phyloP scores from a whole-genome alignment of 2,797 vertebrate genomes.

The Monodelphis domestica region DNA sequence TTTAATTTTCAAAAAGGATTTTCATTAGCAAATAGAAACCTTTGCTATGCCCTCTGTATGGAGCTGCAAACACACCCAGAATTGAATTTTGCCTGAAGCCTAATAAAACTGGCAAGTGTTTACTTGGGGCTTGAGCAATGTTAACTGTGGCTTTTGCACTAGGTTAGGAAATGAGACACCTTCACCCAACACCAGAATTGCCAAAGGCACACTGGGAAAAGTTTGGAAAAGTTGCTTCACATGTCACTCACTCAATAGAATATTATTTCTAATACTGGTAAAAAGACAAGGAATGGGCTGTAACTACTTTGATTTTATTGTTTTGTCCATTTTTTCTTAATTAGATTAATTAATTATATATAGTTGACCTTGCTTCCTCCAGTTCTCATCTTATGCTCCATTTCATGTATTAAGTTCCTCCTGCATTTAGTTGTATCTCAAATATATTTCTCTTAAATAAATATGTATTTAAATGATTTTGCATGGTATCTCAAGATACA shows the following conservation, averaged over 20 bases:
- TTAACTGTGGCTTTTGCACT: background rate
- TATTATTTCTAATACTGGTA: background rate
- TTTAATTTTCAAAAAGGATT: background rate
- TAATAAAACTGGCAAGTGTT: background rate
- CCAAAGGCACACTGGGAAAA: background rate
- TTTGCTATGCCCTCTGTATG: background rate
- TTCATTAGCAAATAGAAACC: background rate
- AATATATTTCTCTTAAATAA: no score
- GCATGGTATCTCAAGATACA: background rate
- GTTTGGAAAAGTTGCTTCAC: background rate
- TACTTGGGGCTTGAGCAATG: background rate
- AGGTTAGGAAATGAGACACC: background rate
- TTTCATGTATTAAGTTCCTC: background rate
- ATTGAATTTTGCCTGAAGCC: background rate
- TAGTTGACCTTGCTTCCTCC: no score
- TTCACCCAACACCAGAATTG: no score
- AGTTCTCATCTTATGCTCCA: background rate
- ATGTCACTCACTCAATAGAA: accelerated
- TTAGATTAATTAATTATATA: background rate
- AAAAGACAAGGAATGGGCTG: background rate
- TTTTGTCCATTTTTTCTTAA: background rate
- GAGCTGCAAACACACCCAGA: background rate
- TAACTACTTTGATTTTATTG: background rate
- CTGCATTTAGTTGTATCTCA: no score
- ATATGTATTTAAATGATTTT: constrained; percentile 2